Percentiles rank a stretch among this genome's conserved stretches.
Conservation (phyloP, 2,797 vertebrate species). For the Zenarchopterus dispar region DNA sequence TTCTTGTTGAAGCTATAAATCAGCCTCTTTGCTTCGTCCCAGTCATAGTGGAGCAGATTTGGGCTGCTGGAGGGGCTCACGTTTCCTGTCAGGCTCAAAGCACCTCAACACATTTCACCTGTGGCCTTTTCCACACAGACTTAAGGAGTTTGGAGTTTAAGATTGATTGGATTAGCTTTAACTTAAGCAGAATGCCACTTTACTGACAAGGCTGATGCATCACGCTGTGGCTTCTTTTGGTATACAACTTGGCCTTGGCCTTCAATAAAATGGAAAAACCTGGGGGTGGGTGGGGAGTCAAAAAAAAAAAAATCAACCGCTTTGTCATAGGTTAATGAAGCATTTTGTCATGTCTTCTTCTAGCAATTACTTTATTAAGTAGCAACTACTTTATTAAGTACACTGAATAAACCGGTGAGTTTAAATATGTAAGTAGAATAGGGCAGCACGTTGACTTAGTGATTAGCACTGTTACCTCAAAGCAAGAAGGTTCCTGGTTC, state of each 20-base stretch:
- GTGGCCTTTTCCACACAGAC: too few relatives aligned
- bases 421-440: too few relatives aligned
- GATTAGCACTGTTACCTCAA: too few relatives aligned
- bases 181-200: background rate
- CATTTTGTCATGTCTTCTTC: background rate
- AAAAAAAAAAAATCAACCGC: background rate
- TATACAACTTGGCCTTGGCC: background rate
- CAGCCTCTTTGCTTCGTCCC: conserved; percentile 59
- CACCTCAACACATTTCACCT: background rate
- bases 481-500: too few relatives aligned
- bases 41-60: conserved; percentile 26
- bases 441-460: too few relatives aligned
- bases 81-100: background rate
- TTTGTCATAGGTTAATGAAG: background rate
- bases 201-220: too few relatives aligned
- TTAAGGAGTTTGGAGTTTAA: too few relatives aligned
- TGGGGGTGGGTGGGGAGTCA: background rate
- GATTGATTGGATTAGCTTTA: background rate
- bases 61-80: conserved; percentile 19
- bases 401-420: too few relatives aligned
- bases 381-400: too few relatives aligned
- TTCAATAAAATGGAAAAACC: background rate
- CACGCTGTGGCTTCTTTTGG: conserved; percentile 5
- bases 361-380: too few relatives aligned
- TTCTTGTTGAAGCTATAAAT: conserved; percentile 77